Base-by-base conservation (phyloP, 1,140 invertebrate genomes). In the Aphaenogaster floridana region DNA sequence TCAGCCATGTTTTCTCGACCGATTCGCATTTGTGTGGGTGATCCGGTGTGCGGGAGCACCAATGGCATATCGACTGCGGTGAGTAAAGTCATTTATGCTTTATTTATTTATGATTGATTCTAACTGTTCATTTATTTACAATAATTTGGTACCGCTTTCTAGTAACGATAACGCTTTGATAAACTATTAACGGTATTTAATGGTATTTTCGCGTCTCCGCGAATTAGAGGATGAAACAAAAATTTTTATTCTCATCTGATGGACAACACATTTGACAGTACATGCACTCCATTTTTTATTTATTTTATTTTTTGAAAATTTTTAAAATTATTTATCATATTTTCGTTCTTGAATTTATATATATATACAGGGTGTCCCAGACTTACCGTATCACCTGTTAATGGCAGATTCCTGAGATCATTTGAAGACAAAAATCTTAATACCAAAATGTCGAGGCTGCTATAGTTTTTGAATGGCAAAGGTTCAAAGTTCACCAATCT, bases 71-170 rank as follows among this genome's bases (percentile, higher is more conserved):
- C 36, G 3, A 28, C 54, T 42, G 39, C 39, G 42, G 57, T 61
- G 39, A 77, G 57, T 45, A 45, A 77, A 77, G 42, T 61, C 74
- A 77, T 61, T 77, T 77, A 77, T 61, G 21, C 21, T 61, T 77
- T 8, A 61, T 61, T 61, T 36, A 15, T 17, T 57, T 42, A 59
- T 21, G 9, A 0, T 21, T 54, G 17, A 77, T 45, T 63, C 21
- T 34, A 45, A 28, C 13, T 59, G 36, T 21, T 77, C 13, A 61
- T 77, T 77, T 61, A 63, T 77, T 77, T 28, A 34, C 42, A 39
- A 63, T 45, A 9, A 77, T 59, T 42, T 11, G 21, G 8, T 45
- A 45, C 21, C 42, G 39, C 17, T 39, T 17, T 6, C 64, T 54
- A 36, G 7, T 76, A 59, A 59, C 28, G 54, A 17, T 28, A n/a